Conservation (phyloP, 2,797 vertebrate genomes). For the Chrysolophus pictus region DNA sequence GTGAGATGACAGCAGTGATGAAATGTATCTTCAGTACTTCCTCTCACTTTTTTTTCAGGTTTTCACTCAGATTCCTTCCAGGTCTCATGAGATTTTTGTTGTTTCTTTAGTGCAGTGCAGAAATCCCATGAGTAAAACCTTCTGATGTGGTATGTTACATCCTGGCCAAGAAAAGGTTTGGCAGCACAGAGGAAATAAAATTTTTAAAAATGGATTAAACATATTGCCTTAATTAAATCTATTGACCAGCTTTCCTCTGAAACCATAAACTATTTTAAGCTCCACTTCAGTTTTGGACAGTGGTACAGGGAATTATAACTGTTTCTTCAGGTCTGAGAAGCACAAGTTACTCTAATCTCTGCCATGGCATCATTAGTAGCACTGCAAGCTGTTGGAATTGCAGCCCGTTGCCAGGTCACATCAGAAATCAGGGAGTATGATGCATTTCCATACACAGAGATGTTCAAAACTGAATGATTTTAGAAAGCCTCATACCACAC, state of each 20-base stretch:
- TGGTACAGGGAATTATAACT: neutral
- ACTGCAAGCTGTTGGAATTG: neutral
- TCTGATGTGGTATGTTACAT: neutral
- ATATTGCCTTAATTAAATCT: constrained; percentile 46
- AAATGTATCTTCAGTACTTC: neutral
- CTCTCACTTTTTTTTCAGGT: neutral
- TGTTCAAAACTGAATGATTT: neutral
- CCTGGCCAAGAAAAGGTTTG: constrained; percentile 28
- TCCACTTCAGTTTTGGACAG: neutral
- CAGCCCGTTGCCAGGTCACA: neutral
- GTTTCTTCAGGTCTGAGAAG: neutral
- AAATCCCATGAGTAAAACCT: constrained; percentile 1
- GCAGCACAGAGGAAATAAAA: neutral
- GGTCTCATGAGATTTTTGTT: neutral
- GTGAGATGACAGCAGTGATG: neutral
- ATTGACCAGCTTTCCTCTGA: constrained; percentile 29
- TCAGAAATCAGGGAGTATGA: neutral
- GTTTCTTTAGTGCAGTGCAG: neutral
- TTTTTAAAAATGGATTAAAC: neutral
- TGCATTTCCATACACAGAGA: neutral
- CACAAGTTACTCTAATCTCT: neutral
- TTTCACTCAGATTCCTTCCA: neutral
- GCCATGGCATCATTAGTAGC: neutral
- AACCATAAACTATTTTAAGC: constrained; percentile 33
- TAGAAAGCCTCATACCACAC: neutral